Base-by-base conservation (phyloP, 2,888 invertebrate species). In the Conops quadrifasciatus region DNA sequence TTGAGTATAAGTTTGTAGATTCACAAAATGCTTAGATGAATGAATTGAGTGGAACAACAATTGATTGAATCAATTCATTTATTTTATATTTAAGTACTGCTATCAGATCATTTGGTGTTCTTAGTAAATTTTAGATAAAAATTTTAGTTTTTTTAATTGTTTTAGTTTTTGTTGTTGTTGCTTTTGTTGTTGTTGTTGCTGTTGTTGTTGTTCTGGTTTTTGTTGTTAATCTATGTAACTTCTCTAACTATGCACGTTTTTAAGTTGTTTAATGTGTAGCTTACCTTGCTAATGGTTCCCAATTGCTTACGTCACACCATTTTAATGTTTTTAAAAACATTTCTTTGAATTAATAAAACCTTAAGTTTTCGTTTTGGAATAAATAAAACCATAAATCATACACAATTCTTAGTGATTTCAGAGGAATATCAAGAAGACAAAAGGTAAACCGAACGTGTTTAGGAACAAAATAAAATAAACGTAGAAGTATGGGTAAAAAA, bases 221-320 rank as follows among this genome's bases (percentile, higher is more conserved):
- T 58, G 28, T 28, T 15, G 15, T 58, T 36, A 36, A 36, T 58
- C 28, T 28, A 58, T 28, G 3, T 21, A 21, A 9, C 70, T 69
- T 66, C 63, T 30, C 68, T 59, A 30, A 71, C 66, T 74, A 72
- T 71, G 28, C 56, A 70, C 70, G 43, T 73, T 66, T 63, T 64
- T 71, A 7, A 36, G 36, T 82, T 83, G 82, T 84, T 84, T 85
- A 85, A 83, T 83, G 86, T 86, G 86, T 86, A 86, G 86, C 86
- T 85, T 83, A 85, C 86, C 86, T 86, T 80, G 83, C 86, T 85
- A 85, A 84, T 86, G 84, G 84, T 84, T 85, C 86, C 86, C 85
- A 84, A 84, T 84, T 86, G 86, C 86, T 84, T 83, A 79, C 83
- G 77, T 81, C 85, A 86, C 84, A 86, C 86, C 85, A 86, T 85